Percentiles rank a stretch among this genome's conserved stretches.
phyloP scores from a whole-genome alignment of 2,888 invertebrate species.

The Amiota mariae region DNA sequence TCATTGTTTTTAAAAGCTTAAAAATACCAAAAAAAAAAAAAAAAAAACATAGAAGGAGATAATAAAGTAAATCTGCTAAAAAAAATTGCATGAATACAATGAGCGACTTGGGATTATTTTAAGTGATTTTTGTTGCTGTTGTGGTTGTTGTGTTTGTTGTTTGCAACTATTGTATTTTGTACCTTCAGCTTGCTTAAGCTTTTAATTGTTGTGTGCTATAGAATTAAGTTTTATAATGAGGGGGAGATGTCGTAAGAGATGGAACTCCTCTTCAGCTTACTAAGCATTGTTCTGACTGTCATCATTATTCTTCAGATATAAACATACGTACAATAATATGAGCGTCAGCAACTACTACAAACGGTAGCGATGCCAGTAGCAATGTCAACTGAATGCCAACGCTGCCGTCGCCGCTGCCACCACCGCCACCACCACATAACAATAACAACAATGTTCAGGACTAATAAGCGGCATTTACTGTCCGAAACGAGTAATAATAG shows the following conservation, averaged over 20 bases:
- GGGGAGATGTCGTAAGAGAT: too few relatives aligned
- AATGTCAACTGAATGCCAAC: not conserved
- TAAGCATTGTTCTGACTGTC: slow-evolving; percentile 43
- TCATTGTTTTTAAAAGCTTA: not conserved
- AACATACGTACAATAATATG: not conserved
- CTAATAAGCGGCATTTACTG: slow-evolving; percentile 36
- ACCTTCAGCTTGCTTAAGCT: not conserved
- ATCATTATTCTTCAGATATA: slow-evolving; percentile 41
- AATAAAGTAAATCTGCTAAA: not conserved
- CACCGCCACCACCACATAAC: not conserved
- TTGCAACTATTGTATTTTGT: not conserved
- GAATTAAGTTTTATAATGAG: not conserved
- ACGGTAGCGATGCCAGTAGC: not conserved
- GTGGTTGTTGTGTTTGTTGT: not conserved
- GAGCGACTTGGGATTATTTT: not conserved
- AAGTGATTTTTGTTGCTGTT: not conserved
- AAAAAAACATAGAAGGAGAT: not conserved
- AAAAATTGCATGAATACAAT: not conserved
- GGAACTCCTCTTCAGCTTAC: not conserved
- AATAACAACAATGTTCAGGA: slow-evolving; percentile 21
- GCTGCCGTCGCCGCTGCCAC: not conserved
- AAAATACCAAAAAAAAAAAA: not conserved
- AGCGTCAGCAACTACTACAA: not conserved
- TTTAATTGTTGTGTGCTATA: not conserved
- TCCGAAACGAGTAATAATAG: slow-evolving; percentile 25